These are phyloP conservation scores for Trissolcus japonicus DNA, from an alignment of 2,888 invertebrate genomes.

Conservation along the genomic window DNA sequence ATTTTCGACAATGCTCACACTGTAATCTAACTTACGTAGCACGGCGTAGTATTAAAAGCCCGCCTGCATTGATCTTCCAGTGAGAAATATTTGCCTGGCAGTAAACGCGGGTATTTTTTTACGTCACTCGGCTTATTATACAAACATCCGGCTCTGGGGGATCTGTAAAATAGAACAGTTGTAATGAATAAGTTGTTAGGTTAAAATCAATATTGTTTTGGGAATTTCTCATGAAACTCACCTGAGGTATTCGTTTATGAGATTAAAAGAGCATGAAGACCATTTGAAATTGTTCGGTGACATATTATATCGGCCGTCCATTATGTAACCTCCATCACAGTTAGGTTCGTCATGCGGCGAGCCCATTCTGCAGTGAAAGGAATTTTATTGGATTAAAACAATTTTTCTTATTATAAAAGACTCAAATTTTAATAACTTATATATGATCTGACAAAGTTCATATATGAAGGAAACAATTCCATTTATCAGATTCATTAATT, in stretches of 20 bases:
- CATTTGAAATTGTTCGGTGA: conserved; percentile 65
- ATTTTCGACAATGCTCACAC: no score
- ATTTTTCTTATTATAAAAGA: no score
- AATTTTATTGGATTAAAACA: no score
- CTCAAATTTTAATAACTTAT: background rate
- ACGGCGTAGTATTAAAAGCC: conserved; percentile 86
- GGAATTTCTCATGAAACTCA: conserved; percentile 25
- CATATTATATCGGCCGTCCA: conserved; percentile 61
- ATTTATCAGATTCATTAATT: no score
- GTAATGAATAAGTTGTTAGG: no score
- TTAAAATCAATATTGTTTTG: background rate
- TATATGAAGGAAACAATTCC: no score
- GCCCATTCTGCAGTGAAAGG: no score
- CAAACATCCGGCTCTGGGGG: conserved; percentile 83
- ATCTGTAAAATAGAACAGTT: conserved; percentile 42
- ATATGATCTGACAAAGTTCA: background rate
- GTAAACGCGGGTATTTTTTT: conserved; percentile 86
- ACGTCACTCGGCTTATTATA: conserved; percentile 92
- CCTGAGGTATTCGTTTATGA: conserved; percentile 64
- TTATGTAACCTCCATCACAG: conserved; percentile 62
- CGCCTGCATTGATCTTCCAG: conserved; percentile 92
- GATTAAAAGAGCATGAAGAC: conserved; percentile 64
- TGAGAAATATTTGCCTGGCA: conserved; percentile 90
- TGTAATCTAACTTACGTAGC: conserved; percentile 78
- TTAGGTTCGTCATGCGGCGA: background rate